Percentiles rank a stretch among this genome's conserved stretches.
Evolutionary conservation across 2,797 vertebrate genomes (phyloP).

Genomic region (Betta splendens): DNA sequence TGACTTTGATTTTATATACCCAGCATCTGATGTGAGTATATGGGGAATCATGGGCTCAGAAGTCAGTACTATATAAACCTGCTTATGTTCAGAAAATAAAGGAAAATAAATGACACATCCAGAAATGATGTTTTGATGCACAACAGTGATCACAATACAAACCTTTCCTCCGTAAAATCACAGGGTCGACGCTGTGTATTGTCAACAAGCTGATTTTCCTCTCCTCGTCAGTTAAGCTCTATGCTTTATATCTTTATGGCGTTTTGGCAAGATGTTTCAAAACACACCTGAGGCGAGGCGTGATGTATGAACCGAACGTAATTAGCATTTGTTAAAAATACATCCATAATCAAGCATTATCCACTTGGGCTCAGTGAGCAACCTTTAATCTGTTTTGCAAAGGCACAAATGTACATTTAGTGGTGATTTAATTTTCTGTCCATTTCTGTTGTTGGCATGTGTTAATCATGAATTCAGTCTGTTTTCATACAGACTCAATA

Average conservation of each 20-base stretch:
- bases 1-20: constrained; percentile 4
- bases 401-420: neutral
- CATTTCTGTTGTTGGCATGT: too few species aligned
- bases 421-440: too few species aligned
- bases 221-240: neutral
- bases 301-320: neutral
- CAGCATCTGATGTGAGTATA: neutral
- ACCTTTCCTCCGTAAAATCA: neutral
- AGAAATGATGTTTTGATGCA: neutral
- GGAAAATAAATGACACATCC: neutral
- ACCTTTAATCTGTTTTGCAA: neutral
- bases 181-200: neutral
- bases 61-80: neutral
- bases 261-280: neutral
- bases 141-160: neutral
- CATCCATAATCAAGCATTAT: neutral
- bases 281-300: neutral
- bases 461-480: too few species aligned
- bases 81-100: neutral
- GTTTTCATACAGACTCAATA: too few species aligned
- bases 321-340: too few species aligned
- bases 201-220: neutral
- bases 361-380: neutral
- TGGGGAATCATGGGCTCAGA: neutral
- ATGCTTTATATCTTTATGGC: neutral